These are phyloP conservation scores for Tiliqua scincoides DNA, from an alignment of 2,113 vertebrate genomes.

Conservation along the genomic window DNA sequence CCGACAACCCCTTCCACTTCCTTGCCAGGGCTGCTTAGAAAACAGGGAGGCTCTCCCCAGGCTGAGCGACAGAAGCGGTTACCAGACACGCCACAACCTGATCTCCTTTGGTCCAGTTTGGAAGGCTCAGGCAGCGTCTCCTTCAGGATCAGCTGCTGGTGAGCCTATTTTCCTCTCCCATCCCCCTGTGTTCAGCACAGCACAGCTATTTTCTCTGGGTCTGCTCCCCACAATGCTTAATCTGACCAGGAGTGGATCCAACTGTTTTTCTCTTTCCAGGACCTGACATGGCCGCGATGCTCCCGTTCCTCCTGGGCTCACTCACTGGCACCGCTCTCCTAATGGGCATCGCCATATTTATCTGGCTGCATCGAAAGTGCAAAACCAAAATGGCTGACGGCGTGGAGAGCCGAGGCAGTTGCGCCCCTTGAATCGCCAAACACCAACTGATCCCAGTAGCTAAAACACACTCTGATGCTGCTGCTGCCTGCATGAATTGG, in stretches of 20 bases:
- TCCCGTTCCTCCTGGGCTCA: slow-evolving; percentile 46
- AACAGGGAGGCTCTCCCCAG: not conserved
- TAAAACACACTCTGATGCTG: fast-evolving
- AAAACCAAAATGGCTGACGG: fast-evolving
- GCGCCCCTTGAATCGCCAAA: not conserved
- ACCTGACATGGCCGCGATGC: slow-evolving; percentile 20
- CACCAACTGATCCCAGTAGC: not conserved
- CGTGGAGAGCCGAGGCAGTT: not conserved
- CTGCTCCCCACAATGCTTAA: no score
- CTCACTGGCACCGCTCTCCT: slow-evolving; percentile 29
- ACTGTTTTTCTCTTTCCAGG: slow-evolving; percentile 32
- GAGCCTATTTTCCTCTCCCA: not conserved
- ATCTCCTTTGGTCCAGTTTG: slow-evolving; percentile 48
- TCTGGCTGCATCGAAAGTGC: slow-evolving; percentile 49
- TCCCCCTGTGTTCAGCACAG: not conserved
- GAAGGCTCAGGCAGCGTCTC: not conserved
- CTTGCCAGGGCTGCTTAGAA: slow-evolving; percentile 42
- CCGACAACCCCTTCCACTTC: not conserved
- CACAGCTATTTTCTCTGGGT: not conserved
- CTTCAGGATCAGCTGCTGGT: slow-evolving; percentile 24
- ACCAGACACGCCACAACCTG: slow-evolving; percentile 20
- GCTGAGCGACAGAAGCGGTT: slow-evolving; percentile 32
- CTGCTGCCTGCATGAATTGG: not conserved
- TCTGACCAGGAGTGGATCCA: not conserved
- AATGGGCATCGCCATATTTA: not conserved